Evolutionary conservation across 1,140 invertebrate species (phyloP).

Genomic region (Zaprionus lachaisei): DNA sequence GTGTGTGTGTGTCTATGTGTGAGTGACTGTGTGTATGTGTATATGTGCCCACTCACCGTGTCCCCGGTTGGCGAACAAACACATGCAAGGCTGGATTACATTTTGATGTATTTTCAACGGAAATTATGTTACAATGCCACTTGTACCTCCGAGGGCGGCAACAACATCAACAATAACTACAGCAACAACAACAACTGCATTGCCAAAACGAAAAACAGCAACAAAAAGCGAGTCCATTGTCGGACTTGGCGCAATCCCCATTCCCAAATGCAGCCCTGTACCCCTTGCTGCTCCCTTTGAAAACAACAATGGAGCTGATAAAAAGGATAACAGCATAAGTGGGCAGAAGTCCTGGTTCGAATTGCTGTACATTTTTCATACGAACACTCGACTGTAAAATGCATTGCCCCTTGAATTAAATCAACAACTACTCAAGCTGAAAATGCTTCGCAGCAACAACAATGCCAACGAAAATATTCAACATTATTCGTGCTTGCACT

Average conservation of each 20-base stretch:
- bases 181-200: conserved; percentile 28
- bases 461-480: conserved; percentile 30
- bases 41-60: conserved; percentile 30
- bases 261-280: not conserved
- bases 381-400: conserved; percentile 69
- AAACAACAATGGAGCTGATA: conserved; percentile 46
- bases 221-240: conserved; percentile 38
- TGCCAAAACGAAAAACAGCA: conserved; percentile 22
- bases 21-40: conserved; percentile 7
- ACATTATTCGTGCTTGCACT: conserved; percentile 14
- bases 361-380: conserved; percentile 75
- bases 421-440: conserved; percentile 75
- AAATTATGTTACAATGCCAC: conserved; percentile 78
- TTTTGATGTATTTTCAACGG: conserved; percentile 78
- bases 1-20: conserved; percentile 17
- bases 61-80: conserved; percentile 48
- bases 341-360: conserved; percentile 51
- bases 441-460: conserved; percentile 39
- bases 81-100: conserved; percentile 66
- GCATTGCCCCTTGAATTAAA: conserved; percentile 80
- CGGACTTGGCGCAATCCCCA: not conserved
- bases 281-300: not conserved
- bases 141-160: conserved; percentile 43
- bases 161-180: conserved; percentile 11
- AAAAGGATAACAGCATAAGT: conserved; percentile 63